Conservation (phyloP, 2,113 vertebrate species). For the Mus pahari region DNA sequence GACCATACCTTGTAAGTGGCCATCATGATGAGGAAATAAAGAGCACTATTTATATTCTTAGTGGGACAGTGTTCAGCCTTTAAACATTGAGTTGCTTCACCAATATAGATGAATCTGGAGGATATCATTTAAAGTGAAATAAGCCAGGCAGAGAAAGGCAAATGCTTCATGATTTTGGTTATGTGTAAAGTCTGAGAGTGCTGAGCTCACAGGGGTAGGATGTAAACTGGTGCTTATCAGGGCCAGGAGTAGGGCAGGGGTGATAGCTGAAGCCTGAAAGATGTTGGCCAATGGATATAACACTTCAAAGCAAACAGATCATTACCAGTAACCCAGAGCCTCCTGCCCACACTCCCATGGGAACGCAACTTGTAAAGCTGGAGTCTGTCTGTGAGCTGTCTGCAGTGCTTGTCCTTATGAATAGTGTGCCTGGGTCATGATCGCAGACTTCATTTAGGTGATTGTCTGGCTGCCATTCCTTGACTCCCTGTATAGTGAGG, state of each 20-base stretch:
- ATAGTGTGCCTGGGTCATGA: conserved; percentile 30
- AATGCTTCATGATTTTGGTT: neutral
- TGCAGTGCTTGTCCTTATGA: neutral
- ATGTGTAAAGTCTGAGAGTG: neutral
- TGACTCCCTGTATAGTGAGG: too few relatives aligned
- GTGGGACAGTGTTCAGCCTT: neutral
- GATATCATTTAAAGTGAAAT: neutral
- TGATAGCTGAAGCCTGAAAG: neutral
- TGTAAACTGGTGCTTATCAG: neutral
- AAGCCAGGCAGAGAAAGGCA: neutral
- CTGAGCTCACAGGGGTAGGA: neutral
- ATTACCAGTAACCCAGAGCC: neutral
- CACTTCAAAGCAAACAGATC: neutral
- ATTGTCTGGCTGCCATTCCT: neutral
- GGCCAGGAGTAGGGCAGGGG: neutral
- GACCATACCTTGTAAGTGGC: neutral
- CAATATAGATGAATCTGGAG: neutral
- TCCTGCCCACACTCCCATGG: neutral
- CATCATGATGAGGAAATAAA: neutral
- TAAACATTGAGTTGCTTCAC: neutral
- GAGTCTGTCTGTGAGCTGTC: neutral
- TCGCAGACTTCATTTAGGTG: neutral
- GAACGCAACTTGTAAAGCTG: neutral
- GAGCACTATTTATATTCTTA: neutral
- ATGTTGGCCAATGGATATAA: neutral